A percentile compares a stretch with the other conserved stretches of the same genome.
Evolutionary conservation across 2,797 vertebrate genomes (phyloP).

Genomic region (Epinephelus malabaricus): DNA sequence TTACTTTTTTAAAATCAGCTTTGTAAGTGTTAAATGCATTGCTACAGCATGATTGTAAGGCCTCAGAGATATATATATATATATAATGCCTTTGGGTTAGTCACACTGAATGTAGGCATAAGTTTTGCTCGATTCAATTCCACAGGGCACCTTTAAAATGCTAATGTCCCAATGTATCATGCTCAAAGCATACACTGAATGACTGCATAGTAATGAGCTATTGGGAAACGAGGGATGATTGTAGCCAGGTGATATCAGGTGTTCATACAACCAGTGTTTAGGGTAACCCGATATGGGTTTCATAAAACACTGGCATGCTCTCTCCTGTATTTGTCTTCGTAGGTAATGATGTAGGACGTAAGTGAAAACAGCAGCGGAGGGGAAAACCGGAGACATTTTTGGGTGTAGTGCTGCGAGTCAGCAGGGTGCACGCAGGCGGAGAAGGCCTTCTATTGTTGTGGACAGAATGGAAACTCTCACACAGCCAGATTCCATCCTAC

Average conservation of each 20-base stretch:
- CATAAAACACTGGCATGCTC: slow-evolving; percentile 1
- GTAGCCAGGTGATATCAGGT: neutral
- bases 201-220: neutral
- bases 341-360: slow-evolving; percentile 37
- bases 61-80: neutral
- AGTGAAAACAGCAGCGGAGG: slow-evolving; percentile 23
- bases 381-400: slow-evolving; percentile 48
- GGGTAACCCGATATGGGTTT: neutral
- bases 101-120: neutral
- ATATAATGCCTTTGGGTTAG: neutral
- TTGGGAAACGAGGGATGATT: neutral
- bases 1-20: neutral
- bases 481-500: slow-evolving; percentile 75
- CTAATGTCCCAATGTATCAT: neutral
- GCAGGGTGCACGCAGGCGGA: slow-evolving; percentile 57
- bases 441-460: slow-evolving; percentile 79
- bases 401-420: slow-evolving; percentile 43
- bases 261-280: neutral
- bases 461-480: slow-evolving; percentile 77
- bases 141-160: neutral
- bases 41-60: neutral
- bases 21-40: neutral
- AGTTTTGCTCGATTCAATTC: neutral
- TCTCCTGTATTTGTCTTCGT: neutral
- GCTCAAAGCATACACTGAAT: neutral